Conservation (phyloP, 2,888 invertebrate genomes). For the Lydus trimaculatus region DNA sequence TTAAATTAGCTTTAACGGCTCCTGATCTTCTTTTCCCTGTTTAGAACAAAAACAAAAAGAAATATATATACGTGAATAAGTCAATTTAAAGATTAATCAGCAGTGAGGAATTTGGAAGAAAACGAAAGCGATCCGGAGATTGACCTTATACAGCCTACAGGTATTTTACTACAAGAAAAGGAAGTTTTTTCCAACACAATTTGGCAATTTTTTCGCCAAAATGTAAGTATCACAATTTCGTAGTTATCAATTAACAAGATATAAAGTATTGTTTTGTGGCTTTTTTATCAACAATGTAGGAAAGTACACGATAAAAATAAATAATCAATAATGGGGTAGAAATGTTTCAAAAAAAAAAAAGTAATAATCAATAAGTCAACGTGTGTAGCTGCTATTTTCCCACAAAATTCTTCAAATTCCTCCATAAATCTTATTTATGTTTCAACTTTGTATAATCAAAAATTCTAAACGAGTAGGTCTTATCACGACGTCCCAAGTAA, state of each 20-base stretch:
- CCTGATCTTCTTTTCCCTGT: conserved; percentile 46
- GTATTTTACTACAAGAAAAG: neutral
- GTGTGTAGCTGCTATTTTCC: too few relatives aligned
- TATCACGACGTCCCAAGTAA: too few relatives aligned
- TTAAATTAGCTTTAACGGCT: conserved; percentile 7
- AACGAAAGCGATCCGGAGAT: neutral
- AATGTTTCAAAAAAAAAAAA: conserved; percentile 1
- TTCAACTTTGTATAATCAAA: too few relatives aligned
- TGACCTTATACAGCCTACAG: conserved; percentile 1
- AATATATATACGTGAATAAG: too few relatives aligned
- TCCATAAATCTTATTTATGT: too few relatives aligned
- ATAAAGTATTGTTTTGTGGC: too few relatives aligned
- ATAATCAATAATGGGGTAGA: neutral
- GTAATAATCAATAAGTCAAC: neutral
- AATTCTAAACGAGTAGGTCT: too few relatives aligned
- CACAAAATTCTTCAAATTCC: too few relatives aligned
- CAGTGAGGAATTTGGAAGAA: neutral
- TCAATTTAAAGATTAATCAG: neutral
- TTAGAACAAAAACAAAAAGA: conserved; percentile 29
- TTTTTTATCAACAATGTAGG: too few relatives aligned
- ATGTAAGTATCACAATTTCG: too few relatives aligned
- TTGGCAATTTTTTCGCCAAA: neutral
- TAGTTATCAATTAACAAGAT: too few relatives aligned
- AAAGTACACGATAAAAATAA: too few relatives aligned
- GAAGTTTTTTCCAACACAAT: neutral